Evolutionary conservation across 2,888 invertebrate species (phyloP).

Genomic region (Tinea pellionella): DNA sequence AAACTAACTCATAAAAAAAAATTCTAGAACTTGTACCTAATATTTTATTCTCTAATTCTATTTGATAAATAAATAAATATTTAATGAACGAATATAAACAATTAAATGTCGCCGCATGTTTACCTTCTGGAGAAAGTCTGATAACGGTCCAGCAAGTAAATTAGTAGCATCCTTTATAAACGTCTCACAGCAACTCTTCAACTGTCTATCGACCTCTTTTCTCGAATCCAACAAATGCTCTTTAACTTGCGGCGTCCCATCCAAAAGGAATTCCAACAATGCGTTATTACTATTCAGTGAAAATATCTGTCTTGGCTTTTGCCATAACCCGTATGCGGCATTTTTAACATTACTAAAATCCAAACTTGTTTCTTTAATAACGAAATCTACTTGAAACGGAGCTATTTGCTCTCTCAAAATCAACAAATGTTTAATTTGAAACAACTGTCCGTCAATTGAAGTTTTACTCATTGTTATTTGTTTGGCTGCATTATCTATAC

Average conservation of each 20-base stretch:
- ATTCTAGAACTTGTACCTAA: too few relatives aligned
- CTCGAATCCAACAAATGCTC: conserved; percentile 95
- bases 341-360: conserved; percentile 94
- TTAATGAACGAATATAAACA: too few relatives aligned
- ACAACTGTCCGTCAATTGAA: conserved; percentile 93
- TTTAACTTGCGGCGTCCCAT: conserved; percentile 93
- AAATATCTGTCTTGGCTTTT: conserved; percentile 87
- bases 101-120: too few relatives aligned
- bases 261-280: conserved; percentile 88
- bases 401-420: conserved; percentile 98
- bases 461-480: conserved; percentile 83
- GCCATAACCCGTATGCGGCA: conserved; percentile 81
- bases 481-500: conserved; percentile 83
- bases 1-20: background rate
- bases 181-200: conserved; percentile 89
- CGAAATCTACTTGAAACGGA: conserved; percentile 95
- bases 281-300: conserved; percentile 90
- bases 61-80: background rate
- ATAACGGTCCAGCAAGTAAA: conserved; percentile 79
- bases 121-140: conserved; percentile 81
- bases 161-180: conserved; percentile 86
- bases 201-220: conserved; percentile 93
- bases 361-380: conserved; percentile 90
- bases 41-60: too few relatives aligned
- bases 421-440: conserved; percentile 96